Evolutionary conservation across 2,888 invertebrate species (phyloP).

Genomic region (Chromoteleia sp.): DNA sequence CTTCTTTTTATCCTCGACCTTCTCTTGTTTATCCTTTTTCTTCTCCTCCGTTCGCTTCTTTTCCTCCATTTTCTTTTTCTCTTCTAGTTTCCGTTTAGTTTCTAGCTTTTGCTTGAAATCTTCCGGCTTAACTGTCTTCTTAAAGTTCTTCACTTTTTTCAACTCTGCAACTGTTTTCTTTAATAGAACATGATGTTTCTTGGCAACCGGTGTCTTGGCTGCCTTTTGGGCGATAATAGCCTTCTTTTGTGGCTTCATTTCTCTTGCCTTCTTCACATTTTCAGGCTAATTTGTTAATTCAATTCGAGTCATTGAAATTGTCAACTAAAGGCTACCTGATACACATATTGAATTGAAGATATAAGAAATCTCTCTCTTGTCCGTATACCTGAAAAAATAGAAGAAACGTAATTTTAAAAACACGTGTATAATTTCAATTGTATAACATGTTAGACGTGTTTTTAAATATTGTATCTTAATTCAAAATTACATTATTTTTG

Average conservation of each 20-base stretch:
- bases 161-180: slow-evolving; percentile 78
- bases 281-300: slow-evolving; percentile 69
- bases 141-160: slow-evolving; percentile 78
- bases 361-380: slow-evolving; percentile 7
- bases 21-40: slow-evolving; percentile 75
- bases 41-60: slow-evolving; percentile 77
- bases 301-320: slow-evolving; percentile 44
- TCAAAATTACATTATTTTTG: too few species aligned
- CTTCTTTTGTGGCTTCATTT: slow-evolving; percentile 85
- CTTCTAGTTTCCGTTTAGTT: slow-evolving; percentile 74
- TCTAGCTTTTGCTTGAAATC: slow-evolving; percentile 75
- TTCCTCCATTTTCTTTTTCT: slow-evolving; percentile 75
- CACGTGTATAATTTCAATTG: too few species aligned
- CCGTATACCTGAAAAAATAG: slow-evolving; percentile 15
- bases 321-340: slow-evolving; percentile 76
- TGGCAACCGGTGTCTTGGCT: slow-evolving; percentile 81
- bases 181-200: slow-evolving; percentile 80
- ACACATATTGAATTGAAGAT: slow-evolving; percentile 76
- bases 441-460: too few species aligned
- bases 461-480: too few species aligned
- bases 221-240: slow-evolving; percentile 82
- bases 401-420: too few species aligned
- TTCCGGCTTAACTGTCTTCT: slow-evolving; percentile 77
- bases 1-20: slow-evolving; percentile 76
- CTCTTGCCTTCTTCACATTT: slow-evolving; percentile 80